A percentile compares a stretch with the other conserved stretches of the same genome.
These are phyloP conservation scores for Anarhynchus alexandrinus DNA, from an alignment of 2,113 vertebrate genomes.

Conservation along the genomic window DNA sequence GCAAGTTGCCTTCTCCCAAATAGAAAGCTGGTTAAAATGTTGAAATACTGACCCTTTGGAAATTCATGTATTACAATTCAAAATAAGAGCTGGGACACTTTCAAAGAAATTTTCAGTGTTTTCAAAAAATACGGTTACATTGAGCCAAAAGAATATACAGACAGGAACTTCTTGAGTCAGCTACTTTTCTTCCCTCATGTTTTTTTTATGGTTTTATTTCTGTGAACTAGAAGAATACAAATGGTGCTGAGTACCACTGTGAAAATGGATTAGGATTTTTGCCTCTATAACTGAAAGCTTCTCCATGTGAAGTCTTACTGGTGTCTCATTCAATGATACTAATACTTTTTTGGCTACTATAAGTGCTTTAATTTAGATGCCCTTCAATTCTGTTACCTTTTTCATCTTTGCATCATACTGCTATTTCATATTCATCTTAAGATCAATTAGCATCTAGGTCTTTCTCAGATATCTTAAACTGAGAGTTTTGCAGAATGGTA, in stretches of 20 bases:
- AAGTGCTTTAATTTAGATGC: neutral
- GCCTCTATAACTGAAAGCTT: neutral
- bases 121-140: neutral
- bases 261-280: neutral
- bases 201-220: neutral
- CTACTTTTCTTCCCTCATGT: neutral
- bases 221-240: neutral
- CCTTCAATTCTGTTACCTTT: neutral
- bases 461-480: neutral
- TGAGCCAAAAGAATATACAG: neutral
- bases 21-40: neutral
- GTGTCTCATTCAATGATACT: neutral
- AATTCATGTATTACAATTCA: neutral
- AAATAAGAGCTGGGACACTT: neutral
- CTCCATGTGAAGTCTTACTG: neutral
- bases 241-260: neutral
- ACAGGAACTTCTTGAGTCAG: neutral
- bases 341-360: neutral
- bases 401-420: neutral
- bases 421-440: neutral
- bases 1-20: neutral
- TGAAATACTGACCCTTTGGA: neutral
- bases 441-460: neutral
- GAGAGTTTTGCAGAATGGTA: neutral
- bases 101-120: neutral